A percentile compares a stretch with the other conserved stretches of the same genome.
phyloP scores from a whole-genome alignment of 2,113 vertebrate species.

The Carassius auratus region DNA sequence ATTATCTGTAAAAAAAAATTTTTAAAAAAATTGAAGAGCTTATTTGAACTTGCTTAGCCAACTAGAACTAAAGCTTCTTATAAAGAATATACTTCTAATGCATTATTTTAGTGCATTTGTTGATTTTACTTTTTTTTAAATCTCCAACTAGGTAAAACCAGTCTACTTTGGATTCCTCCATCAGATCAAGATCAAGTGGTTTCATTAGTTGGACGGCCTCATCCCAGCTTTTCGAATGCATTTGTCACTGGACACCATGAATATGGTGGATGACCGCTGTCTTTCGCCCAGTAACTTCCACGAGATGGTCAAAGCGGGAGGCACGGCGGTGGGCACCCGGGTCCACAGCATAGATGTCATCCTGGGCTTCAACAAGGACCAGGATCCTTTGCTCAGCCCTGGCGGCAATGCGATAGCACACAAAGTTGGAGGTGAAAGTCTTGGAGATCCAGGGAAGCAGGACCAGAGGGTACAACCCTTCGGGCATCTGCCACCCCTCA shows the following conservation, averaged over 20 bases:
- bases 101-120: not conserved
- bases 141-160: slow-evolving; percentile 4
- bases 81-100: not conserved
- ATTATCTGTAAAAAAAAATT: too few relatives aligned
- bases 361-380: slow-evolving; percentile 81
- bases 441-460: slow-evolving; percentile 59
- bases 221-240: slow-evolving; percentile 73
- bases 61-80: not conserved
- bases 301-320: slow-evolving; percentile 77
- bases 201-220: slow-evolving; percentile 47
- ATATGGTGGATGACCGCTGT: slow-evolving; percentile 80
- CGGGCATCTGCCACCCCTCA: slow-evolving; percentile 65
- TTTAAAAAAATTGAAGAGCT: not conserved
- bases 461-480: slow-evolving; percentile 55
- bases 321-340: slow-evolving; percentile 64
- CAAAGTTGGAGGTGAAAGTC: slow-evolving; percentile 64
- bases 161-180: not conserved
- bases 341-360: slow-evolving; percentile 84
- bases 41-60: not conserved
- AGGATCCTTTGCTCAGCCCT: slow-evolving; percentile 72
- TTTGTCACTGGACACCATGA: slow-evolving; percentile 80
- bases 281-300: slow-evolving; percentile 78
- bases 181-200: not conserved
- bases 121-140: not conserved
- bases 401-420: slow-evolving; percentile 52